Base-by-base conservation (phyloP, 2,797 vertebrate species). In the Neostethus bicornis region DNA sequence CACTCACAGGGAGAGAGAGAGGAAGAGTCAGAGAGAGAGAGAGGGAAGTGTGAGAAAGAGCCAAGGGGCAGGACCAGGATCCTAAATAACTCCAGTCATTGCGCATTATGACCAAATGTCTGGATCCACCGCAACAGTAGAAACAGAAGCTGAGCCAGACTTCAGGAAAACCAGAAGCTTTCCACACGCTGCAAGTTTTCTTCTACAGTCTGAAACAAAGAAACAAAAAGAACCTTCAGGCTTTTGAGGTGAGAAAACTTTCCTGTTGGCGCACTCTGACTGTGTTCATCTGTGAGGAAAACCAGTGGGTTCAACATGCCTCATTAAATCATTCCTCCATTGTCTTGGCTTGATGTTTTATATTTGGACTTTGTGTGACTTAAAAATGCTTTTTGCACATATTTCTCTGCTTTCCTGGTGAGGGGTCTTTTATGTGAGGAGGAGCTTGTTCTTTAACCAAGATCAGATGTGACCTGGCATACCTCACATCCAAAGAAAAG, bases 391-490 rank as follows among this genome's bases (percentile, higher is more conserved):
- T 17, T 5, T 7, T 37, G 13, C 13, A 3, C 4, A 12, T 2
- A 26, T 64, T 54, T 47, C 19, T 49, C 11, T 34, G 49, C 10
- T 34, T 21, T 52, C 26, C 32, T 21, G 52, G 49, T 45, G 47
- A 41, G 35, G 11, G 14, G 9, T 47, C 13, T 24, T 60, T n/a
- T 20, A 16, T 16, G 41, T 20, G 8, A 83, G 73, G 77, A 78
- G 81, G 72, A 63, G 79, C 63, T 62, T 64, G 44, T 60, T 56
- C 64, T 64, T 51, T 89, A 89, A 90, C 91, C 73, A 19, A 70
- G 82, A 68, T 88, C 87, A 91, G 87, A 89, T 92, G 89, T 90
- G 82, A 4, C 70, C 70, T 64, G 76, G 65, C 43, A 41, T 55
- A 28, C 28, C 39, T 34, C 28, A 23, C 46, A 72, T 37, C 47